These are phyloP conservation scores for Eurystomus gularis DNA, from an alignment of 2,113 vertebrate species.

Conservation along the genomic window DNA sequence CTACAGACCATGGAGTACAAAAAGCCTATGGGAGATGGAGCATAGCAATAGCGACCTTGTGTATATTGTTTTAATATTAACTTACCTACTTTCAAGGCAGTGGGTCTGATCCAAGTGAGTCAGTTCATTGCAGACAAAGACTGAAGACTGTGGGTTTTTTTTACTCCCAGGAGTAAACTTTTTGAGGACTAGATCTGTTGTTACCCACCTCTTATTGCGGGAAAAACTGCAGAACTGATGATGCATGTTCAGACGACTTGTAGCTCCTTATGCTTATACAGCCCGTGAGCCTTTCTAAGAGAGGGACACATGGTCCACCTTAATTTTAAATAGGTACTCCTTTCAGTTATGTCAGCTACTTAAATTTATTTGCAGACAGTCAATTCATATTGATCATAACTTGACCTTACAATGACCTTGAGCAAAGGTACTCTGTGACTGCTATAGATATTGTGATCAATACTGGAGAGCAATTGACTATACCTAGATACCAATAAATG, in stretches of 20 bases:
- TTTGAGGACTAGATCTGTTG: background rate
- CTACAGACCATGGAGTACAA: accelerated
- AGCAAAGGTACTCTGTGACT: conserved; percentile 80
- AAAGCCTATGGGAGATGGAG: background rate
- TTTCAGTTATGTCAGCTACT: conserved; percentile 81
- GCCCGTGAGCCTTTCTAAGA: background rate
- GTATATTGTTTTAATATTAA: background rate
- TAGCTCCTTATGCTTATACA: background rate
- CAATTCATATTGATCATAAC: conserved; percentile 90
- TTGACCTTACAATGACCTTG: conserved; percentile 85
- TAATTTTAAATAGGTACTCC: conserved; percentile 79
- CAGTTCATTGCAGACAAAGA: background rate
- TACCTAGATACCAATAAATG: conserved; percentile 84
- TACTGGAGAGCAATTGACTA: conserved; percentile 82
- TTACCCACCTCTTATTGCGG: background rate
- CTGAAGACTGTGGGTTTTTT: background rate
- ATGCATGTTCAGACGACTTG: background rate
- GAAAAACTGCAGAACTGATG: background rate
- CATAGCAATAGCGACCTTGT: background rate
- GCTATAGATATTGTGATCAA: conserved; percentile 88
- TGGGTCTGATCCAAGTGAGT: background rate
- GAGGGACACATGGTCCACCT: conserved; percentile 75
- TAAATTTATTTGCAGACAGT: conserved; percentile 87
- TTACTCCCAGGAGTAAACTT: background rate
- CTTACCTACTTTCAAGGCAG: background rate